Evolutionary conservation across 2,888 invertebrate genomes (phyloP), one percentile per base, ranked within the genome.

Genomic region (Rosalia funebris): DNA sequence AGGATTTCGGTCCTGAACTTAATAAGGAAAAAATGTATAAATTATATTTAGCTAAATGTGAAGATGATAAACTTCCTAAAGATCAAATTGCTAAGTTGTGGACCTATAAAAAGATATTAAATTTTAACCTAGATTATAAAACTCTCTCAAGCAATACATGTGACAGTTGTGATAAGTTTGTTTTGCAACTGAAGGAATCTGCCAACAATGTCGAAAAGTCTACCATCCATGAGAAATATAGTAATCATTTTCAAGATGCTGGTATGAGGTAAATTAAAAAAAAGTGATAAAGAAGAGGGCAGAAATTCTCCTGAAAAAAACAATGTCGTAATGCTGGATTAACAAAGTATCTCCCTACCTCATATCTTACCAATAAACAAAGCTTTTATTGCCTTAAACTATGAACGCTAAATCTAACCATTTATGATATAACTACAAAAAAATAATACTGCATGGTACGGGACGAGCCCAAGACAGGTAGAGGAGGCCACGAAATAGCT

Each of bases 321-420:
- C 36, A 63, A 57, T 36, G 48, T 61, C 5, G n/a, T 64, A n/a
- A 60, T 59, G 59, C 48, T 63, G 19, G 62, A 65, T 48, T 34
- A 63, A 31, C 20, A 61, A 57, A 60, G 58, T 65, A 57, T 46
- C 36, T 65, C 19, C 60, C 62, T 12, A 60, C 62, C 10, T 60
- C 60, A 31, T 11, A 57, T 39, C 16, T 65, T 16, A n/a, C 45
- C 20, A 65, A 65, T 39, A 31, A 57, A 9, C 65, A 65, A 19
- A 65, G 65, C 31, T 65, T 63, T 45, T 60, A 63, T 54, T 53
- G 54, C 9, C 34, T 65, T 25, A 25, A 25, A 25, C 7, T 25
- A 7, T 25, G 25, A 7, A 25, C 25, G 7, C 25, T 25, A 25
- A 25, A 25, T 25, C 25, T 25, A 25, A 25, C 25, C 4, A 25